Percentiles rank a stretch among this genome's conserved stretches.
Conservation (phyloP, 2,113 vertebrate species). For the Sorex araneus region DNA sequence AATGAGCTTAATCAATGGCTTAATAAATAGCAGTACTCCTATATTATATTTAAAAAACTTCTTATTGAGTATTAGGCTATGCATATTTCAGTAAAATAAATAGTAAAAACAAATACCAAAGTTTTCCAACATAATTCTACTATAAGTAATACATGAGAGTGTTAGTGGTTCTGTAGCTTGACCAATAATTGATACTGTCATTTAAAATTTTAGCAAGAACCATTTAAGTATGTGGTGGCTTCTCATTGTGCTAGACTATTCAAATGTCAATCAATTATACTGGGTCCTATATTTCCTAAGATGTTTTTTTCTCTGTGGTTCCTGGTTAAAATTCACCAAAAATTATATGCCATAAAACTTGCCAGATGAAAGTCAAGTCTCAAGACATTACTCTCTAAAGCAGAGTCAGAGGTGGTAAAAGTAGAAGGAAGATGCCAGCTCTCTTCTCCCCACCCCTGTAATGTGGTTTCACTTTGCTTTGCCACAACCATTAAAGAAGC, state of each 20-base stretch:
- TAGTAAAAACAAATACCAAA: not conserved
- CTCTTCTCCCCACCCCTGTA: not conserved
- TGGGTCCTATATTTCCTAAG: not conserved
- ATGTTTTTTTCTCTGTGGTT: not conserved
- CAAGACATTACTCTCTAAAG: not conserved
- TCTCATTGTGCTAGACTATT: not conserved
- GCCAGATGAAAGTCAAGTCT: not conserved
- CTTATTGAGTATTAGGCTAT: not conserved
- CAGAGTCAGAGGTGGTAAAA: not conserved
- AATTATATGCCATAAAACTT: not conserved
- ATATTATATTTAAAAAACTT: not conserved
- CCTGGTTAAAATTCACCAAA: not conserved
- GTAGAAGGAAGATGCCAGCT: not conserved
- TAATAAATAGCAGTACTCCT: too few relatives aligned
- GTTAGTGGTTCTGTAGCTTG: not conserved
- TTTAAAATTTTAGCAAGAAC: conserved; percentile 21
- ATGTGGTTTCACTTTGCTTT: not conserved
- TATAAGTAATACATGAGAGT: not conserved
- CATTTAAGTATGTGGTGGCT: not conserved
- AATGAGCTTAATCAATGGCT: too few relatives aligned
- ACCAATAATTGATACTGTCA: not conserved
- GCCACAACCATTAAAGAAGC: conserved; percentile 14
- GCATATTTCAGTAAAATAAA: not conserved
- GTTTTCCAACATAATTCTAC: conserved; percentile 25
- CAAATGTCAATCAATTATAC: not conserved